These are phyloP conservation scores for Drosophila azteca DNA, from an alignment of 1,140 invertebrate genomes.

Conservation along the genomic window DNA sequence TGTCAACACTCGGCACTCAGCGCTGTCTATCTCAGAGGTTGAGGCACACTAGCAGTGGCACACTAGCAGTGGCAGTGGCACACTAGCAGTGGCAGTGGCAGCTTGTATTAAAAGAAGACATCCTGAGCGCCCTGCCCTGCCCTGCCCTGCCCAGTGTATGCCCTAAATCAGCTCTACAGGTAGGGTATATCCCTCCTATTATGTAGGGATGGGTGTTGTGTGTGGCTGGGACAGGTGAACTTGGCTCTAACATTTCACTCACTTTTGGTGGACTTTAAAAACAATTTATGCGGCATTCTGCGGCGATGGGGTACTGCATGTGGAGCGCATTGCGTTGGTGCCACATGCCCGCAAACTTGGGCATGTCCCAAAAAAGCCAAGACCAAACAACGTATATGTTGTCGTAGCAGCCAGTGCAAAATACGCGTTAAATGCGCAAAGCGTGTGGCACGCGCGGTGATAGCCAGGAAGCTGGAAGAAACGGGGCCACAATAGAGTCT, in stretches of 20 bases:
- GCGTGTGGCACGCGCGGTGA: constrained; percentile 77
- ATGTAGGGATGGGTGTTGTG: not conserved
- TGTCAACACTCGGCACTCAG: constrained; percentile 48
- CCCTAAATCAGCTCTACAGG: constrained; percentile 46
- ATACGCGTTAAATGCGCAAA: constrained; percentile 81
- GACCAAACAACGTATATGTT: not conserved
- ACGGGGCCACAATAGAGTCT: not conserved
- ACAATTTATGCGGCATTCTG: constrained; percentile 74
- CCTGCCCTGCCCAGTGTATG: constrained; percentile 41
- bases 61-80: not conserved
- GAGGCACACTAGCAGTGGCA: not conserved
- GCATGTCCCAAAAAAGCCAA: constrained; percentile 22
- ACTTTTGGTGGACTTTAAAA: constrained; percentile 60
- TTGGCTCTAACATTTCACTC: constrained; percentile 62
- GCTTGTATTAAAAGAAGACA: constrained; percentile 26
- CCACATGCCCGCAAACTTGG: constrained; percentile 35
- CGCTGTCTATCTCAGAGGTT: constrained; percentile 52
- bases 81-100: constrained; percentile 3
- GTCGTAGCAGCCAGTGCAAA: constrained; percentile 57
- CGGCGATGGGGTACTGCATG: constrained; percentile 27
- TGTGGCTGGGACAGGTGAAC: constrained; percentile 26
- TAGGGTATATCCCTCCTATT: constrained; percentile 4
- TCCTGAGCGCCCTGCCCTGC: constrained; percentile 36
- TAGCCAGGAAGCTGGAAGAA: constrained; percentile 39
- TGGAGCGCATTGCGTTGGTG: constrained; percentile 26